A percentile compares a stretch with the other conserved stretches of the same genome.
Evolutionary conservation across 2,888 invertebrate species (phyloP).

Genomic region (Coelogynopora nodosa): DNA sequence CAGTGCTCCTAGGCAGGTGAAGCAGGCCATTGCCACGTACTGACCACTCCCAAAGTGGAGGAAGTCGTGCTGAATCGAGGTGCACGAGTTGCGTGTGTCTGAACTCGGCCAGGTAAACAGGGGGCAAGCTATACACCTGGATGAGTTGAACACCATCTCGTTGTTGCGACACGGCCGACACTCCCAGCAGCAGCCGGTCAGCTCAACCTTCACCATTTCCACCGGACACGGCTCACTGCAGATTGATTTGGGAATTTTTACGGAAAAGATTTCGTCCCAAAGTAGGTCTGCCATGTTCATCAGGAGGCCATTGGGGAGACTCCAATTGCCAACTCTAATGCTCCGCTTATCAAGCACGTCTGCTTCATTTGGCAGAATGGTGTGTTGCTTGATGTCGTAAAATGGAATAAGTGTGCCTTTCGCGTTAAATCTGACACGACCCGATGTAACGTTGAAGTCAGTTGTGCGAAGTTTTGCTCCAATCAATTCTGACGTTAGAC

Average conservation of each 20-base stretch:
- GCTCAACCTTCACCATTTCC: neutral
- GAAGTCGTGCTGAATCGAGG: neutral
- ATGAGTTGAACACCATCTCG: neutral
- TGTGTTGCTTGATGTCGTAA: slow-evolving; percentile 29
- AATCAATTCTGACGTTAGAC: neutral
- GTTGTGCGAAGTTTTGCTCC: neutral
- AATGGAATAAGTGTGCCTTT: neutral
- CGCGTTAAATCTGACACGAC: neutral
- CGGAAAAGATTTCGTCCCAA: neutral
- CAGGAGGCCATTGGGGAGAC: neutral
- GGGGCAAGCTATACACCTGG: neutral
- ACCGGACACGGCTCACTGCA: neutral
- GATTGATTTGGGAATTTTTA: neutral
- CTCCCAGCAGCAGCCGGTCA: slow-evolving; percentile 32
- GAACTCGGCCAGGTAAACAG: neutral
- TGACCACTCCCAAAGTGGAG: neutral
- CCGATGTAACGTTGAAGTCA: neutral
- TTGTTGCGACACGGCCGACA: slow-evolving; percentile 31
- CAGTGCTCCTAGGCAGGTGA: neutral
- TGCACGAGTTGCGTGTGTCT: neutral
- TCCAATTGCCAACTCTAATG: neutral
- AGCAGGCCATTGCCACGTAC: neutral
- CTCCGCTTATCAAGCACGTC: neutral
- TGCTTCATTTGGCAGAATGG: neutral
- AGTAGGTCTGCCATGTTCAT: neutral